These are phyloP conservation scores for Phoenicopterus ruber DNA, from an alignment of 2,113 vertebrate genomes.

Conservation along the genomic window DNA sequence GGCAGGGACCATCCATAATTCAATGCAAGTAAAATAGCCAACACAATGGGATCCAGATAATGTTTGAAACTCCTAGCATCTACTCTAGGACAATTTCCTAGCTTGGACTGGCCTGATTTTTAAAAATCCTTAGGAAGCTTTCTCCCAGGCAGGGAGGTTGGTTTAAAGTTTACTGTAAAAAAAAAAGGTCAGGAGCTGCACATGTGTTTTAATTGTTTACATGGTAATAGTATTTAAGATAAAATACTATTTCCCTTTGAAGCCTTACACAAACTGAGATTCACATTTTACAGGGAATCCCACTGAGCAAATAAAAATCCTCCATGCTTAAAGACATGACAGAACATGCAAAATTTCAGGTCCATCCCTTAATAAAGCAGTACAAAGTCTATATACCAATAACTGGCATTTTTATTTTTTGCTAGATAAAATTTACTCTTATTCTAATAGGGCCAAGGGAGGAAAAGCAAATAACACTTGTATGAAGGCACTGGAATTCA, in stretches of 20 bases:
- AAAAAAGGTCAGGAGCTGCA: background rate
- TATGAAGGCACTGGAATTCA: background rate
- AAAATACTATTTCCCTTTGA: background rate
- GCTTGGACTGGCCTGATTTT: background rate
- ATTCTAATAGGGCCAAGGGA: background rate
- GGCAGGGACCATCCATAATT: slow-evolving; percentile 61
- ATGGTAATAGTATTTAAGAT: background rate
- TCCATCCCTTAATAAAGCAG: background rate
- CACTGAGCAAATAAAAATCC: background rate
- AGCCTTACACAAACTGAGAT: background rate
- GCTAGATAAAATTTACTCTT: background rate
- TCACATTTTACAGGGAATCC: background rate
- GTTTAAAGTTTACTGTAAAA: background rate
- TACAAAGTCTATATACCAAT: background rate
- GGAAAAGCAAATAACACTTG: background rate
- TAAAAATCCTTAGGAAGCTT: background rate
- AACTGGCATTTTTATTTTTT: background rate
- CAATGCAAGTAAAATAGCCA: slow-evolving; percentile 36
- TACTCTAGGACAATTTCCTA: background rate
- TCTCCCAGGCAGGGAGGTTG: background rate
- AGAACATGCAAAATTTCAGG: background rate
- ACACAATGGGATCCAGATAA: slow-evolving; percentile 39
- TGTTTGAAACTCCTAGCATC: background rate
- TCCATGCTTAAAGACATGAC: background rate
- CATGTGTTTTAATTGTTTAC: background rate